Conservation (phyloP, 2,888 invertebrate species). For the Capitulum mitella region DNA sequence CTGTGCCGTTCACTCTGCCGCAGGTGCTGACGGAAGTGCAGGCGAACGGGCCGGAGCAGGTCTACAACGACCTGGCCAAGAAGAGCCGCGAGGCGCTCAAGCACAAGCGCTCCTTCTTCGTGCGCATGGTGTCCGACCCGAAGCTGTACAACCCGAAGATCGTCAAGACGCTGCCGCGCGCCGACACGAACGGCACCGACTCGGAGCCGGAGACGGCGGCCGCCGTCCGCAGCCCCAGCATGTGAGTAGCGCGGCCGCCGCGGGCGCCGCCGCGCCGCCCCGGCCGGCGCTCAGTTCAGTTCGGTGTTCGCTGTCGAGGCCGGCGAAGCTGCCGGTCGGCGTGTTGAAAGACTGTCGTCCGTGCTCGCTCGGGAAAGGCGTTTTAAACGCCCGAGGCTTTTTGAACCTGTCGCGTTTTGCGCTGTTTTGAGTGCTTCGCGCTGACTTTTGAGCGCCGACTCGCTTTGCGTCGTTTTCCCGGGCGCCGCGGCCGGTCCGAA, state of each 20-base stretch:
- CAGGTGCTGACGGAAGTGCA: background rate
- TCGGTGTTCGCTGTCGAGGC: no score
- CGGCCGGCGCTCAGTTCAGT: no score
- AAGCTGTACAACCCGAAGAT: constrained; percentile 92
- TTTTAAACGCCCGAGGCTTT: no score
- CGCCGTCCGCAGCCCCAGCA: background rate
- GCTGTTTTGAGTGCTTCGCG: no score
- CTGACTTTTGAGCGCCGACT: background rate
- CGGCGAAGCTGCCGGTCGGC: no score
- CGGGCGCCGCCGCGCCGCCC: no score
- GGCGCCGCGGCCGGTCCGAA: background rate
- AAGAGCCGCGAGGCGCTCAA: constrained; percentile 72
- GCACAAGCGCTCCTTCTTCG: constrained; percentile 90
- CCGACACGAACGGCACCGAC: background rate
- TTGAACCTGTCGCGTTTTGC: no score
- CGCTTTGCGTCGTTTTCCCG: background rate
- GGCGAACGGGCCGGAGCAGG: background rate
- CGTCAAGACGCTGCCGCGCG: constrained; percentile 55
- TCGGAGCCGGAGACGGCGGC: background rate
- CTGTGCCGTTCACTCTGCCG: background rate
- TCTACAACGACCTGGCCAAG: constrained; percentile 54
- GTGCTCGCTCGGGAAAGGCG: no score
- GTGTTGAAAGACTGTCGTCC: no score
- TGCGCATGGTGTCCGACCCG: constrained; percentile 90
- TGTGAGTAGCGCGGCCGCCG: no score